These are phyloP conservation scores for Prionailurus viverrinus DNA, from an alignment of 2,113 vertebrate species.

Conservation along the genomic window DNA sequence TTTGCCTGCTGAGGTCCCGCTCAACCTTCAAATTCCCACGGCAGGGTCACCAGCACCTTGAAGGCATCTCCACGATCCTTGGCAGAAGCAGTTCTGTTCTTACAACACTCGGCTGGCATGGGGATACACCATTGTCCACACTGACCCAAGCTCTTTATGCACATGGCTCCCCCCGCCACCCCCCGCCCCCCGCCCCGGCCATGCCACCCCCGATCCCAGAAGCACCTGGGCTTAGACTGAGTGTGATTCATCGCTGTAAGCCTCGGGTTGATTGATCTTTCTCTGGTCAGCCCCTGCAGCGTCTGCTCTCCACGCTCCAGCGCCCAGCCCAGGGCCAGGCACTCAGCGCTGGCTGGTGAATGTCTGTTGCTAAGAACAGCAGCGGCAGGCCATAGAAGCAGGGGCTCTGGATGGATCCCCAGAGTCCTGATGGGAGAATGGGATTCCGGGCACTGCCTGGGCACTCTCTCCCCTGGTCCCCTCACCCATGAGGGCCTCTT, in stretches of 20 bases:
- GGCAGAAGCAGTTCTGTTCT: not conserved
- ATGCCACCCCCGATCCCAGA: not conserved
- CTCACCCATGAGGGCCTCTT: not conserved
- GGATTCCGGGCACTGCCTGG: not conserved
- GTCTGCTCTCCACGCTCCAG: not conserved
- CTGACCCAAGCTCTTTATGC: not conserved
- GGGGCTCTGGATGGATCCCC: not conserved
- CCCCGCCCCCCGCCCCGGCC: fast-evolving
- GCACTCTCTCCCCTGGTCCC: not conserved
- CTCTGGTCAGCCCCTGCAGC: not conserved
- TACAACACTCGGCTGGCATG: not conserved
- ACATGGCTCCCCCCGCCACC: not conserved
- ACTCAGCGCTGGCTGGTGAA: not conserved
- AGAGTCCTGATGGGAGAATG: not conserved
- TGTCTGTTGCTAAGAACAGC: not conserved
- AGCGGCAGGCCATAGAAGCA: not conserved
- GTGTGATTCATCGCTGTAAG: not conserved
- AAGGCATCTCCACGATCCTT: not conserved
- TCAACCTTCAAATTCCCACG: not conserved
- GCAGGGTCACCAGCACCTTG: not conserved
- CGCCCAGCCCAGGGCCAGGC: not conserved
- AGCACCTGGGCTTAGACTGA: not conserved
- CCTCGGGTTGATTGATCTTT: not conserved
- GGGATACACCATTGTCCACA: not conserved
- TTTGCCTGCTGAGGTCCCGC: not conserved